Evolutionary conservation across 2,797 vertebrate species (phyloP).

Genomic region (Uromys caudimaculatus): DNA sequence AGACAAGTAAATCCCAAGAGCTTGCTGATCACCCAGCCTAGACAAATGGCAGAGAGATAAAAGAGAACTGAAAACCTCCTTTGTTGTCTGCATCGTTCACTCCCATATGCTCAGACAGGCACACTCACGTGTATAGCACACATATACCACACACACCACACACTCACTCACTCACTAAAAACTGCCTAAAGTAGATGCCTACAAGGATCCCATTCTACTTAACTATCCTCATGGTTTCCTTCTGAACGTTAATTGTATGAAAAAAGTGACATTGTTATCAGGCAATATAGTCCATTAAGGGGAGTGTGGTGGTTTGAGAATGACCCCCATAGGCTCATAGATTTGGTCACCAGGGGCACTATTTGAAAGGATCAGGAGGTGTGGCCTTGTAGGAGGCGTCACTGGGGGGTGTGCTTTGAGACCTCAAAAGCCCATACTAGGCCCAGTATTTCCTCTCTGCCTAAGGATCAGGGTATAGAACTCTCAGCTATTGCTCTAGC

Average conservation of each 20-base stretch:
- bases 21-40: background rate
- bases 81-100: background rate
- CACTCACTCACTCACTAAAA: background rate
- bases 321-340: background rate
- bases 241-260: constrained; percentile 53
- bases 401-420: background rate
- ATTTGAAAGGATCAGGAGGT: background rate
- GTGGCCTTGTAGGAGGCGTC: background rate
- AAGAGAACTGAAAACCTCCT: background rate
- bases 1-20: background rate
- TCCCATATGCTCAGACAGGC: background rate
- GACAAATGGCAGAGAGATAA: background rate
- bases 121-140: background rate
- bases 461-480: background rate
- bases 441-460: background rate
- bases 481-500: background rate
- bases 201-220: constrained; percentile 5
- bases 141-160: background rate
- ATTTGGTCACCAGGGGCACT: background rate
- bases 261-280: constrained; percentile 31
- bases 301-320: background rate
- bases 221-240: background rate
- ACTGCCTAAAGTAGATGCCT: constrained; percentile 23
- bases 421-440: too few species aligned
- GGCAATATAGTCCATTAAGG: background rate